A percentile compares a stretch with the other conserved stretches of the same genome.
These are phyloP conservation scores for Tokudaia tokunoshimensis DNA, from an alignment of 2,797 vertebrate genomes.

Conservation along the genomic window DNA sequence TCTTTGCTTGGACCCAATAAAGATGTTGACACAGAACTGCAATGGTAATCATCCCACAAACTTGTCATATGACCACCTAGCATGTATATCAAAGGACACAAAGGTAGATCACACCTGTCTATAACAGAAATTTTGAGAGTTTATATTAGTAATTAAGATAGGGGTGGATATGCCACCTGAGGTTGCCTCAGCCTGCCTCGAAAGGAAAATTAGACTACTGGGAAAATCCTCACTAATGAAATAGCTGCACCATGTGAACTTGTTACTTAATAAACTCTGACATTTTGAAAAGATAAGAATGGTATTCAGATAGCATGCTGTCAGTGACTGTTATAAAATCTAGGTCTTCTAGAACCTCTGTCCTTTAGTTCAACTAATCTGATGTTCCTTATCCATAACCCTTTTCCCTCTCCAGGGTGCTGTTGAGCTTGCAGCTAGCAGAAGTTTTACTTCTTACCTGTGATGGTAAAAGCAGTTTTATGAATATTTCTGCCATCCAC, in stretches of 20 bases:
- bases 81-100: not conserved
- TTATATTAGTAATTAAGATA: not conserved
- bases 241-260: not conserved
- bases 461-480: not conserved
- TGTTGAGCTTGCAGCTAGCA: not conserved
- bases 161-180: not conserved
- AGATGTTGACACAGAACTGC: not conserved
- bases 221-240: not conserved
- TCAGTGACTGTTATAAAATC: not conserved
- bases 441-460: slow-evolving; percentile 10
- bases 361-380: not conserved
- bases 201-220: not conserved
- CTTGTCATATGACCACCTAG: not conserved
- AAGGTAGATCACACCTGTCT: not conserved
- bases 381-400: not conserved
- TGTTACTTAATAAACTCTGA: not conserved
- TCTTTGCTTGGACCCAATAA: not conserved
- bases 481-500: not conserved
- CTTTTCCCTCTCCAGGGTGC: not conserved
- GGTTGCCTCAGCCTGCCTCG: not conserved
- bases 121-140: not conserved
- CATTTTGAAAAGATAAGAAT: not conserved
- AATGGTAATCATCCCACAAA: too few species aligned
- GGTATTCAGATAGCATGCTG: not conserved
- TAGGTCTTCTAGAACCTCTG: not conserved